A percentile compares a stretch with the other conserved stretches of the same genome.
These are phyloP conservation scores for Rotaria magnacalcarata DNA, from an alignment of 2,888 invertebrate genomes.

Conservation along the genomic window DNA sequence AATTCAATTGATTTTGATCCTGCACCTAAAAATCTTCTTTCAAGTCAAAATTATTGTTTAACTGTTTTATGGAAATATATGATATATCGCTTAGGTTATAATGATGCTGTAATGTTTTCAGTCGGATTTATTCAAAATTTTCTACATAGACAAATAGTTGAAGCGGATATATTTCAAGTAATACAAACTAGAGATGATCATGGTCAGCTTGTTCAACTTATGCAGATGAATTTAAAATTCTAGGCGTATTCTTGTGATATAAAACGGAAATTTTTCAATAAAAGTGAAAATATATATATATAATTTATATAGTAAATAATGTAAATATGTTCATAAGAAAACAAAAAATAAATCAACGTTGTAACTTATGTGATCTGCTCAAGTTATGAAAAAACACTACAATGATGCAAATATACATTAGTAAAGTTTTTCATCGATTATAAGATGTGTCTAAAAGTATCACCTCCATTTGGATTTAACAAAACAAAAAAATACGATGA, in stretches of 20 bases:
- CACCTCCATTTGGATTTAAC: too few species aligned
- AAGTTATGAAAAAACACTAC: too few species aligned
- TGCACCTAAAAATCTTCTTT: not conserved
- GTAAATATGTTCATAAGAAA: too few species aligned
- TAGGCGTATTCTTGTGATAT: not conserved
- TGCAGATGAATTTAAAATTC: not conserved
- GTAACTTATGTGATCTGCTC: too few species aligned
- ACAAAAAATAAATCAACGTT: too few species aligned
- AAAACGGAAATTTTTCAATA: not conserved
- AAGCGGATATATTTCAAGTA: not conserved
- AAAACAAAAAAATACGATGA: too few species aligned
- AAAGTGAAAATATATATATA: too few species aligned
- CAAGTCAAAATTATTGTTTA: not conserved
- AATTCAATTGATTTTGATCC: not conserved
- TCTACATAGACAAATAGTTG: not conserved
- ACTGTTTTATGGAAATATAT: not conserved
- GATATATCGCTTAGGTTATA: not conserved
- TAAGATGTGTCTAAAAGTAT: too few species aligned
- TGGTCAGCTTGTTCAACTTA: not conserved
- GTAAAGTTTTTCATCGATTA: too few species aligned
- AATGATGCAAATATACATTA: too few species aligned
- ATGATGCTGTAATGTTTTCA: not conserved
- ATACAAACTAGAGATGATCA: constrained; percentile 5
- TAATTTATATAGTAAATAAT: too few species aligned
- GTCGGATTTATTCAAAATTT: constrained; percentile 20